Percentiles rank a stretch among this genome's conserved stretches.
Conservation (phyloP, 2,797 vertebrate species). For the Falco concolor region DNA sequence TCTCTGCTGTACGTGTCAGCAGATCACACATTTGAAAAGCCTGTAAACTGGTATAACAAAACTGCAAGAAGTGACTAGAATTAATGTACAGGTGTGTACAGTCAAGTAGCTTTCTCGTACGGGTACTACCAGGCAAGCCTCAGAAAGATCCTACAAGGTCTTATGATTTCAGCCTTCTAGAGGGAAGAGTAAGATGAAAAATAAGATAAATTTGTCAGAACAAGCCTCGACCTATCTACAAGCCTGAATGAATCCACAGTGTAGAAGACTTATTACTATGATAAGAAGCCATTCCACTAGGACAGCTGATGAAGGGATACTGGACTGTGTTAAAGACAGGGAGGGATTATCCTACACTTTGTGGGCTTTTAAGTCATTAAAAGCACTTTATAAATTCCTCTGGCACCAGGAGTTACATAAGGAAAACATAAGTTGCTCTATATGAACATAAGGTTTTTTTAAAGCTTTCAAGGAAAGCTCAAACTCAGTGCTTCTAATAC, state of each 20-base stretch:
- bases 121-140: neutral
- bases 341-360: neutral
- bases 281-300: neutral
- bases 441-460: neutral
- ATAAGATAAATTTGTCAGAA: neutral
- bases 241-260: neutral
- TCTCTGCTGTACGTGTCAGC: neutral
- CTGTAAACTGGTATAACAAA: neutral
- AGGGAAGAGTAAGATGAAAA: neutral
- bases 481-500: neutral
- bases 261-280: neutral
- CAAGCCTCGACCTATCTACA: neutral
- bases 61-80: neutral
- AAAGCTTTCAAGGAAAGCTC: constrained; percentile 41
- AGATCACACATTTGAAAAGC: neutral
- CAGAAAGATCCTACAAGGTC: neutral
- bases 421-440: constrained; percentile 35
- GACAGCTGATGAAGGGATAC: neutral
- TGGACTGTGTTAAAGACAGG: neutral
- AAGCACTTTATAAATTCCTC: constrained; percentile 29
- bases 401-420: constrained; percentile 46
- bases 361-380: neutral
- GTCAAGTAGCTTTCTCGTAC: neutral
- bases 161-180: neutral
- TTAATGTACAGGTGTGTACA: rapidly evolving